Percentiles rank a stretch among this genome's conserved stretches.
These are phyloP conservation scores for Orestias chungarensis DNA, from an alignment of 2,797 vertebrate genomes.

Conservation along the genomic window DNA sequence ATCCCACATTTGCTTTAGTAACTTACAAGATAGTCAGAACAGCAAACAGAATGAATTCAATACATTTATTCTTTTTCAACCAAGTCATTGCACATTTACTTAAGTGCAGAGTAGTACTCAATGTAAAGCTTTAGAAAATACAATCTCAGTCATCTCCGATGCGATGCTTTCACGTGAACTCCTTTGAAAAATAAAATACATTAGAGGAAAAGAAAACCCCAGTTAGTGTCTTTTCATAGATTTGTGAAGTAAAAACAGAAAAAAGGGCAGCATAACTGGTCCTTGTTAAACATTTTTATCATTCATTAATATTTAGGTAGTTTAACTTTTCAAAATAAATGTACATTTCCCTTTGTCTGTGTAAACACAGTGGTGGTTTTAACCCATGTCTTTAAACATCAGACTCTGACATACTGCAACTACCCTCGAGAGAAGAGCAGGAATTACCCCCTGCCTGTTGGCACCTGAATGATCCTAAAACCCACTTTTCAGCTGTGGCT, in stretches of 20 bases:
- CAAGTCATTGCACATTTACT: conserved; percentile 73
- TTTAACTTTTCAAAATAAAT: conserved; percentile 67
- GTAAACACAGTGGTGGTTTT: conserved; percentile 62
- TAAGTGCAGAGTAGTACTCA: conserved; percentile 72
- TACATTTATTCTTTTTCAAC: conserved; percentile 80
- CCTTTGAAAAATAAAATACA: conserved; percentile 67
- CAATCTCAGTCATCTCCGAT: conserved; percentile 80
- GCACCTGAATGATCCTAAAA: conserved; percentile 67
- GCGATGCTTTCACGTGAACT: conserved; percentile 57
- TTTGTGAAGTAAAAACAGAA: conserved; percentile 74
- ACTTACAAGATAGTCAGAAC: conserved; percentile 12
- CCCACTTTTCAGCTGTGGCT: conserved; percentile 49
- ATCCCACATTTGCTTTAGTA: neutral
- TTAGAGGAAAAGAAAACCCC: conserved; percentile 66
- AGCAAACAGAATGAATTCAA: conserved; percentile 59
- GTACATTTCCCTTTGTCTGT: conserved; percentile 70
- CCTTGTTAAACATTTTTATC: conserved; percentile 61
- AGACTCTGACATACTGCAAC: conserved; percentile 36
- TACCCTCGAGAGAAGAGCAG: conserved; percentile 29
- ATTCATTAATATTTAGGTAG: conserved; percentile 78
- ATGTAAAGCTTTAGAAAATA: conserved; percentile 84
- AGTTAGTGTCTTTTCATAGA: conserved; percentile 53
- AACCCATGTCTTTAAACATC: conserved; percentile 7
- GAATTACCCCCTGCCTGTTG: conserved; percentile 50
- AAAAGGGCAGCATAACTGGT: conserved; percentile 76